Conservation (phyloP, 1,140 invertebrate species). For the Propsilocerus akamusi region DNA sequence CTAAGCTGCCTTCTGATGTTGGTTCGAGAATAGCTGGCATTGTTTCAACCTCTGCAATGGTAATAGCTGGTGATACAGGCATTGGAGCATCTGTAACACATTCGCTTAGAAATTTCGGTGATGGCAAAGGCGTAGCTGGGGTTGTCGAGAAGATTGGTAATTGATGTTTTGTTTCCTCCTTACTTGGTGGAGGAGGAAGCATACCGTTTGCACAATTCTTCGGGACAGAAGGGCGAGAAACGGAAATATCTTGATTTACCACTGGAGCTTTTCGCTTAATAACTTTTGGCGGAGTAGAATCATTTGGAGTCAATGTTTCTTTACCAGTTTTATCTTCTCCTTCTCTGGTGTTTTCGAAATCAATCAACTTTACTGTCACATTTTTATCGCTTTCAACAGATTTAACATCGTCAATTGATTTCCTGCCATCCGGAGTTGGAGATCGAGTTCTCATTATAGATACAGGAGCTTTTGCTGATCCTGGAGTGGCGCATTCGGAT, state of each 20-base stretch:
- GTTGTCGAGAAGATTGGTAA: constrained; percentile 1
- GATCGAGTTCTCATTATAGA: neutral
- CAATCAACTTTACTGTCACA: too few species aligned
- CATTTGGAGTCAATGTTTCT: constrained; percentile 5
- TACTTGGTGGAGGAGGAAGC: constrained; percentile 24
- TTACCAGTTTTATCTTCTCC: constrained; percentile 7
- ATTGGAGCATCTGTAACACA: neutral
- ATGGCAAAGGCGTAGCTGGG: neutral
- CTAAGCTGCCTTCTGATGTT: constrained; percentile 6
- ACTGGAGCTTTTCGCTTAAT: constrained; percentile 26
- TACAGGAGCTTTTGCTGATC: neutral
- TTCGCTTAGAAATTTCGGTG: neutral
- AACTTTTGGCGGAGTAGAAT: constrained; percentile 22
- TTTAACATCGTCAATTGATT: neutral
- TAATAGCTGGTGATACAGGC: neutral
- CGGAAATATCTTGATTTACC: constrained; percentile 15
- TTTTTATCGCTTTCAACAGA: neutral
- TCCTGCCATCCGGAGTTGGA: neutral
- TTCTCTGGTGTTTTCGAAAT: neutral
- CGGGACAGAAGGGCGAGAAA: constrained; percentile 23
- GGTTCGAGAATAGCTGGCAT: neutral
- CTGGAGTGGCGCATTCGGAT: neutral
- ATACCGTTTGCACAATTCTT: constrained; percentile 25
- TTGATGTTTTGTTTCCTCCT: neutral
- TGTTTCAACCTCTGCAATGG: neutral